Evolutionary conservation across 2,888 invertebrate species (phyloP).

Genomic region (Nowickia ferox): DNA sequence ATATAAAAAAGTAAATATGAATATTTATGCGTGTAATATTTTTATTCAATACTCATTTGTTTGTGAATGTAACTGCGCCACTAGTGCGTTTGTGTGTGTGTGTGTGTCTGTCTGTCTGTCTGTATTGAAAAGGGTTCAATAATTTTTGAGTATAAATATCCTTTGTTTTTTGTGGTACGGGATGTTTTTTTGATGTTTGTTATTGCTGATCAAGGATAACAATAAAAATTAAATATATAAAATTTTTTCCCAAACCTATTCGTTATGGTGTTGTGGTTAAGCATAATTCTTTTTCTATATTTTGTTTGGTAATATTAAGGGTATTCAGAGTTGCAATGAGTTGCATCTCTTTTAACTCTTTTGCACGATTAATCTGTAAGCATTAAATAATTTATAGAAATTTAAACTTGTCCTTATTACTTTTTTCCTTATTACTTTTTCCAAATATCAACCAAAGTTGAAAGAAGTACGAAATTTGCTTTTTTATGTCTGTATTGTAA

Average conservation of each 20-base stretch:
- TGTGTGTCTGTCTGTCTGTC: neutral
- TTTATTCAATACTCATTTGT: constrained; percentile 5
- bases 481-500: neutral
- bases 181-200: constrained; percentile 36
- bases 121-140: constrained; percentile 57
- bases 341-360: neutral
- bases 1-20: constrained; percentile 43
- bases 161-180: constrained; percentile 1
- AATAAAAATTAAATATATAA: constrained; percentile 62
- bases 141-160: constrained; percentile 24
- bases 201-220: constrained; percentile 69
- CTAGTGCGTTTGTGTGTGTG: neutral
- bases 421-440: too few relatives aligned
- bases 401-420: too few relatives aligned
- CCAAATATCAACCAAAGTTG: neutral
- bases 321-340: neutral
- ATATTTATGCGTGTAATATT: constrained; percentile 30
- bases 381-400: too few relatives aligned
- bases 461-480: too few relatives aligned
- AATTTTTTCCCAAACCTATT: constrained; percentile 42
- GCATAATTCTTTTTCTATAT: neutral
- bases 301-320: constrained; percentile 6
- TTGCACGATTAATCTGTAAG: too few relatives aligned
- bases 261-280: constrained; percentile 41
- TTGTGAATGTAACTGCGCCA: neutral